phyloP scores from a whole-genome alignment of 1,140 invertebrate species.

The Cecropterus lyciades region DNA sequence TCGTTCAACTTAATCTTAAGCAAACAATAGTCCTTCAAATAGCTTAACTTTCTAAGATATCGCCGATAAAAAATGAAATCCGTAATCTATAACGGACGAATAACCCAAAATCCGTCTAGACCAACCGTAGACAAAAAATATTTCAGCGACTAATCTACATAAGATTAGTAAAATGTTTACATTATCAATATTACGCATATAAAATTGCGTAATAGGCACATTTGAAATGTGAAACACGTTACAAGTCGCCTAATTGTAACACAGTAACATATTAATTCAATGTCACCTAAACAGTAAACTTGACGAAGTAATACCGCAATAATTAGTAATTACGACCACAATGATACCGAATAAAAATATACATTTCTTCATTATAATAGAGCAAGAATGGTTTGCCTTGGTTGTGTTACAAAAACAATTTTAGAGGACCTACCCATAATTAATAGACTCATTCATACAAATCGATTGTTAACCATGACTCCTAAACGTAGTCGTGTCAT shows the following conservation, averaged over 20 bases:
- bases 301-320: too few species aligned
- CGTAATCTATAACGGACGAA: too few species aligned
- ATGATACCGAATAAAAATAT: too few species aligned
- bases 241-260: too few species aligned
- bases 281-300: too few species aligned
- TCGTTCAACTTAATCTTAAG: too few species aligned
- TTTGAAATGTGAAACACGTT: too few species aligned
- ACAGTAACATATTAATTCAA: too few species aligned
- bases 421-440: background rate
- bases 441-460: conserved; percentile 1
- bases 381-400: too few species aligned
- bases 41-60: background rate
- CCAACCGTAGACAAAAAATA: background rate
- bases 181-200: background rate
- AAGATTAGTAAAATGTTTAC: background rate
- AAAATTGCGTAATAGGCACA: background rate
- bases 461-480: conserved; percentile 2
- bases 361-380: too few species aligned
- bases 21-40: background rate
- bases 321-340: too few species aligned
- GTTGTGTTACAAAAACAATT: background rate
- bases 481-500: background rate
- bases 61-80: background rate
- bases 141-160: background rate
- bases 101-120: background rate